Evolutionary conservation across 2,113 vertebrate species (phyloP).

Genomic region (Anguilla japonica): DNA sequence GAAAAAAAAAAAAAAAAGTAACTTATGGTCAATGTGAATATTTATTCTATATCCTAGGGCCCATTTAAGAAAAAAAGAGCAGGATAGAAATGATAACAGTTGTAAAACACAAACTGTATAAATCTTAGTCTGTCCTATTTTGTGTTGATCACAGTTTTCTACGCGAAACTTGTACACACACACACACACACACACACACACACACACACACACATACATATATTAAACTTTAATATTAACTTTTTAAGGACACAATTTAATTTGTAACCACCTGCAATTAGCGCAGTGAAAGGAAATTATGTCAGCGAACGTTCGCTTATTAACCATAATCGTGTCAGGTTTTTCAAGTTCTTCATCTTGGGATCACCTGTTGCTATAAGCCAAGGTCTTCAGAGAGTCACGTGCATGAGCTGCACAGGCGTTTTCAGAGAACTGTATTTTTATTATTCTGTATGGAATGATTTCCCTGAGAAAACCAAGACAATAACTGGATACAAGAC

Average conservation of each 20-base stretch:
- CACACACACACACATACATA: no score
- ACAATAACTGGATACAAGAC: neutral
- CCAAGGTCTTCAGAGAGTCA: neutral
- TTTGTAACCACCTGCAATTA: constrained; percentile 11
- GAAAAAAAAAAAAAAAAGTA: no score
- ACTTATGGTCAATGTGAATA: no score
- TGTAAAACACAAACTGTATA: neutral
- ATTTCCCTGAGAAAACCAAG: neutral
- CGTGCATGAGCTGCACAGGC: neutral
- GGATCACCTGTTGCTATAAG: constrained; percentile 24
- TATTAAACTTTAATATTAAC: constrained; percentile 7
- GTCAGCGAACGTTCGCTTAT: constrained; percentile 15
- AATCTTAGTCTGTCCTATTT: neutral
- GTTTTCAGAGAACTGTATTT: neutral
- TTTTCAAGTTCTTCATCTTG: constrained; percentile 13
- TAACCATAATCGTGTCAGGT: constrained; percentile 20
- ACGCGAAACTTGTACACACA: neutral
- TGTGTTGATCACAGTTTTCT: neutral
- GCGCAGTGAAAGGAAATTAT: neutral
- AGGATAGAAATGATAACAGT: neutral
- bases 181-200: no score
- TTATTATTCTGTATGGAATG: neutral
- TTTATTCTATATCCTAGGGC: neutral
- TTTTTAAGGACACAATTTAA: constrained; percentile 5
- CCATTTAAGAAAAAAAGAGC: neutral